phyloP scores from a whole-genome alignment of 2,888 invertebrate species.

The Hirudinaria manillensis region DNA sequence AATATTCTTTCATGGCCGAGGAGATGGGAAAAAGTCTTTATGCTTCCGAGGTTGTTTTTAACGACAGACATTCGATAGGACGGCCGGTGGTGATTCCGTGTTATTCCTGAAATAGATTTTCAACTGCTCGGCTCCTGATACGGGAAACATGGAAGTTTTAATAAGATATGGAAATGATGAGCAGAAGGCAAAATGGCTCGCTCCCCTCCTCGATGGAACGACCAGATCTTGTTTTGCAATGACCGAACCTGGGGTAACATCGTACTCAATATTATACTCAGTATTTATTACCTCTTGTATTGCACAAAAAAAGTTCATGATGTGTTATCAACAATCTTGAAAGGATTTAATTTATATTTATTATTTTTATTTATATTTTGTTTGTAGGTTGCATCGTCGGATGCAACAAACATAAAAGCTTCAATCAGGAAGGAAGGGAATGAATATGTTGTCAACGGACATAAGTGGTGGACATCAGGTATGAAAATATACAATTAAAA shows the following conservation, averaged over 20 bases:
- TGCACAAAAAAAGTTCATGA: background rate
- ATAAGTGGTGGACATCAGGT: slow-evolving; percentile 58
- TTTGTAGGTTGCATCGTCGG: slow-evolving; percentile 54
- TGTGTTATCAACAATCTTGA: background rate
- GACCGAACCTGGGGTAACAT: slow-evolving; percentile 44
- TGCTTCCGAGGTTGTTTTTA: slow-evolving; percentile 51
- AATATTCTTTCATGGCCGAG: slow-evolving; percentile 57
- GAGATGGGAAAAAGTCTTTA: slow-evolving; percentile 53
- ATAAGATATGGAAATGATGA: slow-evolving; percentile 54
- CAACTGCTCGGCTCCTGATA: slow-evolving; percentile 57
- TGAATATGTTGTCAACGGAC: slow-evolving; percentile 55
- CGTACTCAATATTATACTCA: background rate
- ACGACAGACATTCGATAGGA: background rate
- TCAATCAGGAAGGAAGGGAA: slow-evolving; percentile 53
- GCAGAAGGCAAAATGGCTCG: slow-evolving; percentile 53
- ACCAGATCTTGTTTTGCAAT: slow-evolving; percentile 46
- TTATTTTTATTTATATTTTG: background rate
- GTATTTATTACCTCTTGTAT: background rate
- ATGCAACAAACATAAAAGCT: slow-evolving; percentile 57
- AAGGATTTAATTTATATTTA: background rate
- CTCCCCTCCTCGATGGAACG: slow-evolving; percentile 52
- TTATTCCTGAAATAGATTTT: slow-evolving; percentile 49
- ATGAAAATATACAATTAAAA: background rate
- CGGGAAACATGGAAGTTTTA: slow-evolving; percentile 57
- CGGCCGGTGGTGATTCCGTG: background rate